Evolutionary conservation across 1,140 invertebrate genomes (phyloP).

Genomic region (Drosophila tani): DNA sequence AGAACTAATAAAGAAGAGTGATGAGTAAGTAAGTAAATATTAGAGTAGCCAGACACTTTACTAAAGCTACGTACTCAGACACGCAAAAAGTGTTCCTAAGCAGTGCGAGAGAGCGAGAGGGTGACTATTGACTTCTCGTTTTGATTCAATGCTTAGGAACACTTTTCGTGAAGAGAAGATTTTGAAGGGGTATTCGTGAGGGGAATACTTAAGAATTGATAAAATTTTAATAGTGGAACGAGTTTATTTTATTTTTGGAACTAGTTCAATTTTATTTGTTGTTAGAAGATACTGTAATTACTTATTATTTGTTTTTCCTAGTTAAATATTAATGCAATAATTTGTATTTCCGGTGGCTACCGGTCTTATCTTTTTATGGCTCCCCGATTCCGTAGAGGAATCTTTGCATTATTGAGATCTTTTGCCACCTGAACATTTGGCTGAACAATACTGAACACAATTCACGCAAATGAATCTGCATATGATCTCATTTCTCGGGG

Average conservation of each 20-base stretch:
- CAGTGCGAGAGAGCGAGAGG: too few relatives aligned
- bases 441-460: background rate
- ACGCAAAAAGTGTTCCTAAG: too few relatives aligned
- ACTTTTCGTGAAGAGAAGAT: too few relatives aligned
- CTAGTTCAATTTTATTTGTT: too few relatives aligned
- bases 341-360: background rate
- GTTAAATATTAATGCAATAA: background rate
- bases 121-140: too few relatives aligned
- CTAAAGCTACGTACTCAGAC: too few relatives aligned
- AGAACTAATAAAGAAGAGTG: conserved; percentile 15
- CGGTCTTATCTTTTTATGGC: background rate
- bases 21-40: background rate
- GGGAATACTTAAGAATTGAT: background rate
- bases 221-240: background rate
- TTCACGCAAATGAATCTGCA: background rate
- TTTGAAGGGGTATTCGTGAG: background rate
- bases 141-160: too few relatives aligned
- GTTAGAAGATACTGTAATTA: too few relatives aligned
- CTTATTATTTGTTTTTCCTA: too few relatives aligned
- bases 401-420: background rate
- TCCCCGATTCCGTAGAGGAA: background rate
- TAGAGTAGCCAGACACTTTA: background rate
- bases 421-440: conserved; percentile 3
- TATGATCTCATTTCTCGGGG: conserved; percentile 31
- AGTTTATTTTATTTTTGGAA: too few relatives aligned